Evolutionary conservation across 2,797 vertebrate species (phyloP).

Genomic region (Erethizon dorsatum): DNA sequence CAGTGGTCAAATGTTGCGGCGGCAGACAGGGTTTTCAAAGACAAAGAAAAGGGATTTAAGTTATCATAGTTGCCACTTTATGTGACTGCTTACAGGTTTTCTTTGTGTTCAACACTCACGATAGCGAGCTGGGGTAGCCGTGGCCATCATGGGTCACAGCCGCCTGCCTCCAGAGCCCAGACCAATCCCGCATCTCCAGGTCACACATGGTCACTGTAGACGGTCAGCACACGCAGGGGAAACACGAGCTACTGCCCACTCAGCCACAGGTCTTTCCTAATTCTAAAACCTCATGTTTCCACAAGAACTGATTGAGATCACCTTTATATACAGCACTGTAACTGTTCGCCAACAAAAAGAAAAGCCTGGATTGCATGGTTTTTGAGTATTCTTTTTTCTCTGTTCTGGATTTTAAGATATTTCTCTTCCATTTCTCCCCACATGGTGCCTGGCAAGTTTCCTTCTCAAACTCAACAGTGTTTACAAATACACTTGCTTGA

Average conservation of each 20-base stretch:
- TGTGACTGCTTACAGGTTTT: background rate
- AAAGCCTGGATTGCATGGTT: fast-evolving
- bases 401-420: background rate
- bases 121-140: background rate
- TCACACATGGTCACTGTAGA: background rate
- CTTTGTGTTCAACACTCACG: background rate
- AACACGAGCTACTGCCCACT: background rate
- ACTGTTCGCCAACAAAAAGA: background rate
- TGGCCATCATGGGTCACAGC: background rate
- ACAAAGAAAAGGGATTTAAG: background rate
- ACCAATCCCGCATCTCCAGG: background rate
- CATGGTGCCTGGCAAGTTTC: background rate
- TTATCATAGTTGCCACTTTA: background rate
- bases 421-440: background rate
- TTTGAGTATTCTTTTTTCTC: slow-evolving; percentile 4
- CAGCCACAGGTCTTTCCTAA: background rate
- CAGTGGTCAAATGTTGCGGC: too few species aligned
- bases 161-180: background rate
- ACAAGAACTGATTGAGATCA: background rate
- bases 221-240: background rate
- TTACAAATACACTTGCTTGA: background rate
- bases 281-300: background rate
- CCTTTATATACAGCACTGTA: background rate
- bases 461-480: background rate
- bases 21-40: background rate